Conservation (phyloP, 2,797 vertebrate species). For the Hylomyscus alleni region DNA sequence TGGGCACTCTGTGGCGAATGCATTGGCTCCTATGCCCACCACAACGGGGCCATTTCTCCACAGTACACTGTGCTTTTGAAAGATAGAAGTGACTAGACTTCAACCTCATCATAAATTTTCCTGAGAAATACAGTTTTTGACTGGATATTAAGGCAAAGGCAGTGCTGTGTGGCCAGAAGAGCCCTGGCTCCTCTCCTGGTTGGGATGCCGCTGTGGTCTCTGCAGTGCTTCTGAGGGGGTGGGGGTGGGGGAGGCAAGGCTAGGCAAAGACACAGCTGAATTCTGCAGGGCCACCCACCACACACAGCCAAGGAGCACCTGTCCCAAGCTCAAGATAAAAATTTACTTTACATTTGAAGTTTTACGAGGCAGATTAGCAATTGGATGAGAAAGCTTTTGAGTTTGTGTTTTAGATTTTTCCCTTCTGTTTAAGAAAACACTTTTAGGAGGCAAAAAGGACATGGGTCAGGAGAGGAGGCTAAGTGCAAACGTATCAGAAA, state of each 20-base stretch:
- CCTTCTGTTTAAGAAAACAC: conserved; percentile 26
- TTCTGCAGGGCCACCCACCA: not conserved
- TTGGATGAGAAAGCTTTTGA: conserved; percentile 25
- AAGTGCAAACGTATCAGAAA: conserved; percentile 23
- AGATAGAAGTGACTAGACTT: conserved; percentile 30
- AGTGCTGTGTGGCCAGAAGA: not conserved
- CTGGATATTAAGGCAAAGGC: conserved; percentile 20
- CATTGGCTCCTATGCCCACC: not conserved
- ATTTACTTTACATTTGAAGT: not conserved
- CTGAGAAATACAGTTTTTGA: not conserved
- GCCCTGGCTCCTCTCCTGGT: not conserved
- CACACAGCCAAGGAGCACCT: not conserved
- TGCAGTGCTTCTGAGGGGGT: rapidly evolving
- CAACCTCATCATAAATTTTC: conserved; percentile 37
- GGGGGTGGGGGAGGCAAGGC: no score
- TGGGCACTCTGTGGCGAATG: not conserved
- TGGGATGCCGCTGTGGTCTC: not conserved
- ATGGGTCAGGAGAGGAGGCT: not conserved
- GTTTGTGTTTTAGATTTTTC: not conserved
- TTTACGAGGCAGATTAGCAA: conserved; percentile 16
- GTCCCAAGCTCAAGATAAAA: not conserved
- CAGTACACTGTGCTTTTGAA: conserved; percentile 20
- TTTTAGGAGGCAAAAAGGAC: conserved; percentile 19
- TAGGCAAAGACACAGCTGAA: not conserved
- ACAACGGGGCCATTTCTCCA: not conserved